These are phyloP conservation scores for Bombycilla garrulus DNA, from an alignment of 2,113 vertebrate genomes.

Conservation along the genomic window DNA sequence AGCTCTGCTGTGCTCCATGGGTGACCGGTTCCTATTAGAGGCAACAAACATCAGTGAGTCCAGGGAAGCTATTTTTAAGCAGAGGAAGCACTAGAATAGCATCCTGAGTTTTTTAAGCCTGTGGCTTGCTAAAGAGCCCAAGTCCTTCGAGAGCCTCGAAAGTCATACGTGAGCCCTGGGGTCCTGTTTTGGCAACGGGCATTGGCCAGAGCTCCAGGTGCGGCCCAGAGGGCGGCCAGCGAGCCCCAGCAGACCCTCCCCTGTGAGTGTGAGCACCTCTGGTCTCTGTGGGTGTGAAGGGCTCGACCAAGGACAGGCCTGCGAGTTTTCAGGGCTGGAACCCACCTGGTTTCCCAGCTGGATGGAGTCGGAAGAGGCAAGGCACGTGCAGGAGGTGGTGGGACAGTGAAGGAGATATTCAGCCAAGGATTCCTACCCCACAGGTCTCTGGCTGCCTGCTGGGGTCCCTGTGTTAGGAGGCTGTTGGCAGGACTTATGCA, in stretches of 20 bases:
- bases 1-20: constrained; percentile 28
- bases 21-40: constrained; percentile 66
- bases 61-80: constrained; percentile 69
- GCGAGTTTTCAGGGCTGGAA: constrained; percentile 3
- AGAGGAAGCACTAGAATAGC: constrained; percentile 70
- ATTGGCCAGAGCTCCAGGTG: background rate
- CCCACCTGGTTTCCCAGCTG: constrained; percentile 52
- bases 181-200: background rate
- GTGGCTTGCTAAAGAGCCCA: constrained; percentile 54
- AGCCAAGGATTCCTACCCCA: background rate
- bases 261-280: background rate
- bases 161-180: background rate
- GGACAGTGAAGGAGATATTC: background rate
- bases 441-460: background rate
- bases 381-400: background rate
- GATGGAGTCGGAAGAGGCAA: background rate
- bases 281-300: background rate
- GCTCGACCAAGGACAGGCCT: background rate
- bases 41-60: constrained; percentile 53
- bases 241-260: background rate
- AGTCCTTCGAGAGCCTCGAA: constrained; percentile 44
- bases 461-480: background rate
- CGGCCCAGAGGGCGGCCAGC: background rate
- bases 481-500: background rate
- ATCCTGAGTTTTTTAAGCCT: constrained; percentile 67